phyloP scores from a whole-genome alignment of 1,140 invertebrate genomes.

The Leptestheria dahalacensis region DNA sequence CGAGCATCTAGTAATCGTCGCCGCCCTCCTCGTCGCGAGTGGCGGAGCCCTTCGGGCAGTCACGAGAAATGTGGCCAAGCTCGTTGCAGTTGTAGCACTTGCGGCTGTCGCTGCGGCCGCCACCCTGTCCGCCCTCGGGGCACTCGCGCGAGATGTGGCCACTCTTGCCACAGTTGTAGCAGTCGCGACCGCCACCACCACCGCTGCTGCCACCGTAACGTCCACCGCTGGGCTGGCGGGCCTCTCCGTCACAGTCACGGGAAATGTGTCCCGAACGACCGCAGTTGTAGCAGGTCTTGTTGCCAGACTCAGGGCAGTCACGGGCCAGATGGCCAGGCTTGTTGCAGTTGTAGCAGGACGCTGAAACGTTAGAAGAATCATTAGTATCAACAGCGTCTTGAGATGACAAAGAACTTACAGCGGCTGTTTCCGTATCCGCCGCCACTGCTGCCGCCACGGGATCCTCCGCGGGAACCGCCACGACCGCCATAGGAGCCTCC shows the following conservation, averaged over 20 bases:
- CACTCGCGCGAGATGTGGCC: conserved; percentile 51
- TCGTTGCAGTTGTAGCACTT: conserved; percentile 46
- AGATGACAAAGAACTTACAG: conserved; percentile 2
- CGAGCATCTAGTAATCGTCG: neutral
- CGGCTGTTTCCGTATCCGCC: conserved; percentile 6
- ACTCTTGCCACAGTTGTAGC: conserved; percentile 45
- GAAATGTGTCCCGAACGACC: conserved; percentile 77
- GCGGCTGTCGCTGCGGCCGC: neutral
- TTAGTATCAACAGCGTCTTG: too few relatives aligned
- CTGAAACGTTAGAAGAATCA: too few relatives aligned
- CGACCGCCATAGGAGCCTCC: conserved; percentile 48
- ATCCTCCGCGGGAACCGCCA: conserved; percentile 10
- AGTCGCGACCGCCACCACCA: conserved; percentile 20
- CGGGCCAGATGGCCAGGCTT: conserved; percentile 74
- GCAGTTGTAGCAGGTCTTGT: conserved; percentile 72
- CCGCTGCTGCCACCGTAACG: conserved; percentile 8
- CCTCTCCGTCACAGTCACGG: conserved; percentile 52
- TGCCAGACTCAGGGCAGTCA: conserved; percentile 56
- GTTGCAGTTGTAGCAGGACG: conserved; percentile 78
- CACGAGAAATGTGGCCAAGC: conserved; percentile 45
- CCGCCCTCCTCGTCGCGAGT: neutral
- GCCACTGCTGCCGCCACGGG: conserved; percentile 5
- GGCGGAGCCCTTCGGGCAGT: conserved; percentile 32
- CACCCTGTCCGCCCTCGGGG: conserved; percentile 19
- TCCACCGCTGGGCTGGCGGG: conserved; percentile 15